Evolutionary conservation across 2,797 vertebrate genomes (phyloP), one percentile per base, ranked within the genome.

Genomic region (Aselliscus stoliczkanus): DNA sequence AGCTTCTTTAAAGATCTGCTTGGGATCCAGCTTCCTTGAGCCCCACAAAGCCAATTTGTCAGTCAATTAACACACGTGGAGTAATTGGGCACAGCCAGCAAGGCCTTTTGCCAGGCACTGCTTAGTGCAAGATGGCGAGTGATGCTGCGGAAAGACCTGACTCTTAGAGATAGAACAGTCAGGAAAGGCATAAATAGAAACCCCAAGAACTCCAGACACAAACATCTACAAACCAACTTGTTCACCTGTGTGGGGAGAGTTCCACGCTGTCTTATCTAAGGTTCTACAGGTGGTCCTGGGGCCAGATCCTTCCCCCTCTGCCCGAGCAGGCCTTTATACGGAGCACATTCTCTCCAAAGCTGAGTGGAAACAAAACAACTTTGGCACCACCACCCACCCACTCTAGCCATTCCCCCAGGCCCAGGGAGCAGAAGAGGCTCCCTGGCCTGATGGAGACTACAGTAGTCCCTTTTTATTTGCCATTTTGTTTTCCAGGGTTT

Each of bases 1-100:
- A 65, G 93, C 62, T 73, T 90, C 85, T 64, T 62, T 37, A 50
- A 80, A 56, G 80, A 73, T 34, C 47, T 21, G 44, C 67, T 31
- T n/a, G 34, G 37, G 34, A 10, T 29, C 34, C 25, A 15, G 21
- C 31, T 34, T 27, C 54, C 69, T 37, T 25, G 82, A 65, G 31
- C 1, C 17, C 20, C 34, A n/a, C 21, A 29, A n/a, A 56, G 42
- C 34, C 79, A 70, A 27, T 23, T 1, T 17, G 23, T 56, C 54
- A 37, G 47, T n/a, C 34, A 15, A 37, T 54, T 42, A n/a, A 34
- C 70, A 50, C 11, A 21, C 1, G 0, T 23, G 67, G 52, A 65
- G 3, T 3, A 29, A 50, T 4, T 39, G 14, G n/a, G 5, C 12
- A 4, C 2, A 1, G 23, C 29, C 47, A 29, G 2, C 34, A 31